A percentile compares a stretch with the other conserved stretches of the same genome.
These are phyloP conservation scores for Drosophila falleni DNA, from an alignment of 2,888 invertebrate species.

Conservation along the genomic window DNA sequence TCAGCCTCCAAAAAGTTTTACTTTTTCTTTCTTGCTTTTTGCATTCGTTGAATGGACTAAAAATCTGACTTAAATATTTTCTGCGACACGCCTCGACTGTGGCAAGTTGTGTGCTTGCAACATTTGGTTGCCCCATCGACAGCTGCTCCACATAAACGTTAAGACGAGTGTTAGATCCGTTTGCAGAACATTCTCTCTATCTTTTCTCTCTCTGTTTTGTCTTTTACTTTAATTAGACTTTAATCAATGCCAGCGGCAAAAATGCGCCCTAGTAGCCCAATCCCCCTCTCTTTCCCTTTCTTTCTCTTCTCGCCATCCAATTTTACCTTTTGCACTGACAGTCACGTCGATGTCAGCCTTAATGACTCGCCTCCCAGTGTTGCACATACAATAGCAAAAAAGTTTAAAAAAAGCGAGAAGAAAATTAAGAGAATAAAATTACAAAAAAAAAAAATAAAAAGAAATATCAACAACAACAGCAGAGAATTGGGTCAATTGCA, in stretches of 20 bases:
- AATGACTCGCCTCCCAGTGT: conserved; percentile 51
- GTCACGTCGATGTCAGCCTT: conserved; percentile 49
- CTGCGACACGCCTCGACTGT: conserved; percentile 28
- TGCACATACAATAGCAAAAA: conserved; percentile 38
- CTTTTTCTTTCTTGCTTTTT: conserved; percentile 32
- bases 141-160: conserved; percentile 21
- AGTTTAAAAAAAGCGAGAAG: conserved; percentile 3
- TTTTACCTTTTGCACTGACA: background rate
- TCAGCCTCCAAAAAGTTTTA: conserved; percentile 43
- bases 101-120: conserved; percentile 26
- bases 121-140: conserved; percentile 12
- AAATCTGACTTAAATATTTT: conserved; percentile 15
- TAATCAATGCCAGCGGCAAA: conserved; percentile 72
- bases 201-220: conserved; percentile 22
- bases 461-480: conserved; percentile 9
- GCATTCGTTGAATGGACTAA: conserved; percentile 12
- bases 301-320: too few relatives aligned
- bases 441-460: conserved; percentile 12
- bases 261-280: conserved; percentile 61
- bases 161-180: conserved; percentile 39
- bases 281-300: background rate
- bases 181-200: conserved; percentile 17
- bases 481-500: conserved; percentile 63
- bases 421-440: conserved; percentile 11
- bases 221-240: conserved; percentile 69